Base-by-base conservation (phyloP, 1,140 invertebrate genomes). In the Lasioglossum baleicum region DNA sequence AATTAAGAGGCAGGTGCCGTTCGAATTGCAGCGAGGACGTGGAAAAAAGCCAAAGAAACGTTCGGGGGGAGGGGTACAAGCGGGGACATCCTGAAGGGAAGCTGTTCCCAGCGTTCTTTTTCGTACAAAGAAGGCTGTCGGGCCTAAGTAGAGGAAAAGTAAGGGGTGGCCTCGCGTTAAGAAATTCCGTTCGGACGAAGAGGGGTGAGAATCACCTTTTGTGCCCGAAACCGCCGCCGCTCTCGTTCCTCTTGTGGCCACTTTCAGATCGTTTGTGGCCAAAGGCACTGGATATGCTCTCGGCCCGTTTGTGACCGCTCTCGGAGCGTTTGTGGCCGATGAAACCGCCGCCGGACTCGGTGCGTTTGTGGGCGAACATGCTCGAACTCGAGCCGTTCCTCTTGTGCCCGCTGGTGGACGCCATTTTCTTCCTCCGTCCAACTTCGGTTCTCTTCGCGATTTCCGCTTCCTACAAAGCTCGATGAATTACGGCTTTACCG, bases 251-350 rank as follows among this genome's bases (percentile, higher is more conserved):
- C 63, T 92, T 90, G 81, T 93, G 91, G 78, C 89, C 89, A 73
- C 91, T 91, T 48, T 92, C 92, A 22, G 90, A 88, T 75, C 91
- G 88, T 80, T 91, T 92, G 83, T 92, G 90, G 78, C 91, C 90
- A 88, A 93, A 92, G 88, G 90, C 91, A 90, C 91, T 92, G 84
- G 92, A 92, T 90, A 93, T 92, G 88, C 91, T 93, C 78, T 93
- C 92, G 82, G 91, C 90, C 40, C 91, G 87, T 80, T 88, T 91
- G 82, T 93, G 92, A 63, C 91, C 92, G 76, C 87, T 88, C 83
- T 92, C 91, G 22, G 90, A 86, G 67, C 91, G 88, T 88, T 92
- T 92, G 87, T 92, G 91, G 71, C 89, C 90, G 64, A 92, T 90
- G 58, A 92, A 90, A 63, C 88, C 88, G 75, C 91, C 90, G 35